These are phyloP conservation scores for Cassiopea andromeda DNA, from an alignment of 30 jellyfish, hydroid and myxozoan species.

Conservation along the genomic window DNA sequence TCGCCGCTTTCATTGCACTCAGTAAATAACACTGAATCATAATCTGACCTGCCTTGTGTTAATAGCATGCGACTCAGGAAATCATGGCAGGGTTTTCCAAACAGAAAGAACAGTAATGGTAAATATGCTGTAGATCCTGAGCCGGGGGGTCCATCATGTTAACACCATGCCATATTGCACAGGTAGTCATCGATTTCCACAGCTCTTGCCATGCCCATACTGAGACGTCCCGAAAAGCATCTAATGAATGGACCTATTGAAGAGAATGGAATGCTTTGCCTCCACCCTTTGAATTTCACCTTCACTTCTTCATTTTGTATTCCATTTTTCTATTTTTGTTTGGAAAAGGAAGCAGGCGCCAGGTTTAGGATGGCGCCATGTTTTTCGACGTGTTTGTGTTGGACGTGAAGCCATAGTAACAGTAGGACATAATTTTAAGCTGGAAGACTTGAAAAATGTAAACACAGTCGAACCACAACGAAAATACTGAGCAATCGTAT, in stretches of 20 bases:
- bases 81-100: slow-evolving; percentile 12
- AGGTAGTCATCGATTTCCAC: too few species aligned
- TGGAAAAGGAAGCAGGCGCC: slow-evolving; percentile 18
- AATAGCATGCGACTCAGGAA: slow-evolving; percentile 42
- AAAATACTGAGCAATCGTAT: slow-evolving; percentile 15
- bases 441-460: slow-evolving; percentile 36
- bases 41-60: slow-evolving; percentile 45
- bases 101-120: not conserved
- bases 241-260: too few species aligned
- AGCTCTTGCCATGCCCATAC: too few species aligned
- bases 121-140: not conserved
- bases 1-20: slow-evolving; percentile 13
- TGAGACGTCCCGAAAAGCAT: too few species aligned
- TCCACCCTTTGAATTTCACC: too few species aligned
- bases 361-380: slow-evolving; percentile 57
- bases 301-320: not conserved
- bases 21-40: slow-evolving; percentile 54
- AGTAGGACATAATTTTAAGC: slow-evolving; percentile 29
- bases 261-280: too few species aligned
- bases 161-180: not conserved
- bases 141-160: not conserved
- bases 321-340: not conserved
- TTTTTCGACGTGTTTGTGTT: slow-evolving; percentile 28
- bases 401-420: slow-evolving; percentile 15
- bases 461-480: slow-evolving; percentile 56